Evolutionary conservation across 1,140 invertebrate genomes (phyloP).

Genomic region (Anastrepha obliqua): DNA sequence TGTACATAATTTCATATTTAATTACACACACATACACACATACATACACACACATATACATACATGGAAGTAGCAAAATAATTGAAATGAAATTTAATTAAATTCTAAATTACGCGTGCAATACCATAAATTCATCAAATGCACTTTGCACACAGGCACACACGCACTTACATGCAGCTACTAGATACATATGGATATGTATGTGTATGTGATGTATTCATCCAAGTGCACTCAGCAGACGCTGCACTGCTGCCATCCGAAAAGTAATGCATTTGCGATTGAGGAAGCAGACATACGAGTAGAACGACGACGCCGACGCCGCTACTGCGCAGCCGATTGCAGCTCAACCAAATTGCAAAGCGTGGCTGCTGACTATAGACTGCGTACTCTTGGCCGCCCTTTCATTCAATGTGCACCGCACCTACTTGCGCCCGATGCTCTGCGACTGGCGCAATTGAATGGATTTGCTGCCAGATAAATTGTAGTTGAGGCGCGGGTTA

Average conservation of each 20-base stretch:
- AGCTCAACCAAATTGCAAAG: slow-evolving; percentile 1
- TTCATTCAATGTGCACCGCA: not conserved
- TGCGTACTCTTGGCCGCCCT: not conserved
- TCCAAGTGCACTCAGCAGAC: slow-evolving; percentile 36
- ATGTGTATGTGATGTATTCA: slow-evolving; percentile 6
- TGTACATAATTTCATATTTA: not conserved
- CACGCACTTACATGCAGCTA: not conserved
- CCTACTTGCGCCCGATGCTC: not conserved
- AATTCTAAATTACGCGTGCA: slow-evolving; percentile 73
- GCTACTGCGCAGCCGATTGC: not conserved
- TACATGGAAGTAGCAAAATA: slow-evolving; percentile 32
- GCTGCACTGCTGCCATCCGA: not conserved
- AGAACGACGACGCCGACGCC: not conserved
- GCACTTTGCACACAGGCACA: slow-evolving; percentile 53
- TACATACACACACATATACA: not conserved
- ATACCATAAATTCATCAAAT: slow-evolving; percentile 74
- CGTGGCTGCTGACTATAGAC: not conserved
- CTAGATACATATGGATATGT: not conserved
- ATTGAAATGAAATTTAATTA: slow-evolving; percentile 72
- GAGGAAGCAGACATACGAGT: slow-evolving; percentile 15
- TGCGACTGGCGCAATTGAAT: slow-evolving; percentile 50
- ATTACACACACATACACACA: not conserved
- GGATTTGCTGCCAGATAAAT: slow-evolving; percentile 64
- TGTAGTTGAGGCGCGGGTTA: slow-evolving; percentile 42
- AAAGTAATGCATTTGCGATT: slow-evolving; percentile 35